Base-by-base conservation (phyloP, 1,140 invertebrate genomes). In the Cotesia chilonis region DNA sequence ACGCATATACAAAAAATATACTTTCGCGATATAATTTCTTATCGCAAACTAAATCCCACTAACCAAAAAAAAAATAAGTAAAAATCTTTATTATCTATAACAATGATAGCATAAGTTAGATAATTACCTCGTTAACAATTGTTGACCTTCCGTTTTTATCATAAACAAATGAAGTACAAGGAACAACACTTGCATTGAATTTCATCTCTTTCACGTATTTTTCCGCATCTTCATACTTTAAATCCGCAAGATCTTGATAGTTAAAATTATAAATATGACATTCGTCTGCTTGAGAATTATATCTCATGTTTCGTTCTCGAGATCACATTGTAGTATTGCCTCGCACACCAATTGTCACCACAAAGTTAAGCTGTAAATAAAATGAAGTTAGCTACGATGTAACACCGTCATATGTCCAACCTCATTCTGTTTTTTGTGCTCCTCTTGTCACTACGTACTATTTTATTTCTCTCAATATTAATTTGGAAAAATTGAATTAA, bases 31-130 rank as follows among this genome's bases (percentile, higher is more conserved):
- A 80, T 10, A 85, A 78, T 17, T 77, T 78, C 36, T 80, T 79
- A n/a, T 88, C 85, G 78, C 89, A 90, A 10, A 89, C 88, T 17
- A 90, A 79, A 71, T 89, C 84, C 89, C 89, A 90, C 87, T 88
- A 7, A 47, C 17, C n/a, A 41, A 9, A 17, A 17, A 14, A 67
- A 77, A 47, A 14, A 64, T 51, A 68, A 54, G n/a, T 51, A 41
- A 10, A 47, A 47, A 47, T 47, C 1, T 6, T 47, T 47, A 5
- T 47, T 69, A 57, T 61, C 52, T 38, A 71, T 41, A 71, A 66
- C 10, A 9, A 12, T 38, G 12, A 73, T 20, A 37, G 36, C 65
- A 54, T 38, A 4, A 70, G 41, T 47, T 36, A 3, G 12, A 4
- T 51, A 75, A 74, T 76, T 74, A 86, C 84, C 71, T 89, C 86